phyloP scores from a whole-genome alignment of 2,888 invertebrate species.

The Oscheius sp. region DNA sequence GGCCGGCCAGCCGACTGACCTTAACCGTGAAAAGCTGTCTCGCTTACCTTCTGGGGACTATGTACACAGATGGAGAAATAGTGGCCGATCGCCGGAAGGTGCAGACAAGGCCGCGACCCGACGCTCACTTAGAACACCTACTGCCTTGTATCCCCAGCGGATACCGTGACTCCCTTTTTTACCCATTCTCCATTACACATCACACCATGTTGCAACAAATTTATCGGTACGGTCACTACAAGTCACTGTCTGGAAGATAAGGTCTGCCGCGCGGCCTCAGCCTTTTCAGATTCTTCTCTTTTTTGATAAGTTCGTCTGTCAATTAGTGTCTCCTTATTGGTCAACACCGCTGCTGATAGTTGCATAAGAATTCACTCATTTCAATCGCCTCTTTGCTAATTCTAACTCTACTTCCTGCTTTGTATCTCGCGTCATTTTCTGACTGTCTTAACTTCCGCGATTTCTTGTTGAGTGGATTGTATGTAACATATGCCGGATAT shows the following conservation, averaged over 20 bases:
- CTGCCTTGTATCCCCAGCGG: slow-evolving; percentile 29
- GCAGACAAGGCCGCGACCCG: slow-evolving; percentile 31
- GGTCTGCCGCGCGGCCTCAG: neutral
- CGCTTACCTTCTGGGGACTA: slow-evolving; percentile 38
- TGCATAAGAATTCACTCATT: too few relatives aligned
- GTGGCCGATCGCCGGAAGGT: slow-evolving; percentile 26
- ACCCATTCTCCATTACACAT: neutral
- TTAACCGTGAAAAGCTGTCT: slow-evolving; percentile 39
- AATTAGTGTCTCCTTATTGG: neutral
- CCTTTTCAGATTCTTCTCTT: neutral
- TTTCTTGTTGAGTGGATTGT: too few relatives aligned
- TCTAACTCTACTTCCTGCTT: neutral
- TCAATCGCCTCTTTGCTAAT: neutral
- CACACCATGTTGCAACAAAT: neutral
- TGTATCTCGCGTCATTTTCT: neutral
- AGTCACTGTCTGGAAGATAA: neutral
- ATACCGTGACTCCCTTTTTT: slow-evolving; percentile 10
- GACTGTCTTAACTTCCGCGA: neutral
- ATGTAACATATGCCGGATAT: too few relatives aligned
- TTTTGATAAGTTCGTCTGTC: neutral
- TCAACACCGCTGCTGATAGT: neutral
- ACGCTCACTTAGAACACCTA: slow-evolving; percentile 34
- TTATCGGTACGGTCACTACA: neutral
- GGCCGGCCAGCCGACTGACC: slow-evolving; percentile 34
- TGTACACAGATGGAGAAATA: slow-evolving; percentile 37